Evolutionary conservation across 2,113 vertebrate species (phyloP).

Genomic region (Triplophysa dalaica): DNA sequence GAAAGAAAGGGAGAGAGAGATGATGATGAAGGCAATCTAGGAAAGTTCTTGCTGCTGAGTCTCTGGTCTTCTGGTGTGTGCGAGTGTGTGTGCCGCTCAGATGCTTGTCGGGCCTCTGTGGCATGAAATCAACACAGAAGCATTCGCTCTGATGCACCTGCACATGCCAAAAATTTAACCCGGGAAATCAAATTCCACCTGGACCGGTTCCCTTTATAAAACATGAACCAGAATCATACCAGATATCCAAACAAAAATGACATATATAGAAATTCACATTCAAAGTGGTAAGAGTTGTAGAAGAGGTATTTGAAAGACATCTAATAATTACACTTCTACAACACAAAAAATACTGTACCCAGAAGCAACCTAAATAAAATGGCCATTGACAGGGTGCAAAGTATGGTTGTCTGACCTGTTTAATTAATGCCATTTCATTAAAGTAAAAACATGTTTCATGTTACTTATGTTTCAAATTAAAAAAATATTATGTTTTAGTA

Average conservation of each 20-base stretch:
- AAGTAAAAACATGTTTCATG: too few relatives aligned
- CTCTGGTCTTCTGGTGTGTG: constrained; percentile 36
- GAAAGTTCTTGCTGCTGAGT: constrained; percentile 49
- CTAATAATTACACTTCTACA: neutral
- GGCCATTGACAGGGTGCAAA: too few relatives aligned
- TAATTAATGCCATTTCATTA: too few relatives aligned
- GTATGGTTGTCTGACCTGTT: too few relatives aligned
- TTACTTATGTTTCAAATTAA: too few relatives aligned
- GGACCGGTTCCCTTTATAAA: constrained; percentile 18
- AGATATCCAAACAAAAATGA: constrained; percentile 1
- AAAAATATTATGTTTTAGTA: too few relatives aligned
- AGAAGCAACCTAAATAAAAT: neutral
- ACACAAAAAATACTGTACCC: neutral
- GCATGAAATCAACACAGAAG: constrained; percentile 53
- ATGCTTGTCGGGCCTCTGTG: constrained; percentile 50
- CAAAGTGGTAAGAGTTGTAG: neutral
- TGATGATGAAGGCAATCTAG: constrained; percentile 56
- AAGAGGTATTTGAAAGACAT: neutral
- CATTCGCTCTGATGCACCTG: constrained; percentile 36
- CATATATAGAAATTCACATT: constrained; percentile 34
- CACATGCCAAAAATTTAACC: constrained; percentile 40
- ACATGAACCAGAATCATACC: constrained; percentile 34
- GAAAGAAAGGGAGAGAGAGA: constrained; percentile 52
- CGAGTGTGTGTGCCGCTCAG: constrained; percentile 36
- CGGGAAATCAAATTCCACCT: constrained; percentile 31